Evolutionary conservation across 2,113 vertebrate species (phyloP), one percentile per base, ranked within the genome.

Genomic region (Carettochelys insculpta): DNA sequence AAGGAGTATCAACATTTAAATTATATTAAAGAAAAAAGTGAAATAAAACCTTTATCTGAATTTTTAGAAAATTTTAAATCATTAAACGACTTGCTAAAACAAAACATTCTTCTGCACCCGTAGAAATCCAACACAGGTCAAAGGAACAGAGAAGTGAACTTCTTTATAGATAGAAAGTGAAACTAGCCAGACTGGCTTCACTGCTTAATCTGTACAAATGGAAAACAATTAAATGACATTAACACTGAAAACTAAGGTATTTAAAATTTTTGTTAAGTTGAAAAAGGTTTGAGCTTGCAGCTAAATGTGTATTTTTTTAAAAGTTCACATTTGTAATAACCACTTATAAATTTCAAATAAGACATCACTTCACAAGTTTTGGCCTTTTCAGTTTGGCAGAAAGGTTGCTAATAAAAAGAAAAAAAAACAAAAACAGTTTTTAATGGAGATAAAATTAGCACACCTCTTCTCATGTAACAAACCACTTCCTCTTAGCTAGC

Each of bases 51-150:
- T 43, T 73, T 71, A 58, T 71, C 65, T 73, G 41, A 43, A 73
- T 73, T 27, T 73, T 43, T 5, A 11, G 22, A 73, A 78, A 80
- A 0, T 2, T 65, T 27, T 24, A n/a, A 51, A 31, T 34, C 9
- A 5, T 0, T 2, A 71, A 92, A 6, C 0, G 45, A 41, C 0
- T 2, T 56, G 75, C 13, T 34, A 1, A 19, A 71, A 58, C 61
- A n/a, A n/a, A 65, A 24, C 38, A 43, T 73, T 73, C 68, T 11
- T 73, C 24, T 43, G 38, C 24, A 25, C 5, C 13, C 20, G 25
- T 73, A 73, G 41, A 73, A 41, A 43, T 5, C 22, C 11, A 27
- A 8, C 20, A 73, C 68, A 73, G 3, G 24, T 38, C 12, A 73
- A 73, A 13, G 9, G 38, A 27, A 65, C 2, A 94, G 86, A 76